Percentiles rank a stretch among this genome's conserved stretches.
Evolutionary conservation across 2,113 vertebrate species (phyloP).

Genomic region (Isichthys henryi): DNA sequence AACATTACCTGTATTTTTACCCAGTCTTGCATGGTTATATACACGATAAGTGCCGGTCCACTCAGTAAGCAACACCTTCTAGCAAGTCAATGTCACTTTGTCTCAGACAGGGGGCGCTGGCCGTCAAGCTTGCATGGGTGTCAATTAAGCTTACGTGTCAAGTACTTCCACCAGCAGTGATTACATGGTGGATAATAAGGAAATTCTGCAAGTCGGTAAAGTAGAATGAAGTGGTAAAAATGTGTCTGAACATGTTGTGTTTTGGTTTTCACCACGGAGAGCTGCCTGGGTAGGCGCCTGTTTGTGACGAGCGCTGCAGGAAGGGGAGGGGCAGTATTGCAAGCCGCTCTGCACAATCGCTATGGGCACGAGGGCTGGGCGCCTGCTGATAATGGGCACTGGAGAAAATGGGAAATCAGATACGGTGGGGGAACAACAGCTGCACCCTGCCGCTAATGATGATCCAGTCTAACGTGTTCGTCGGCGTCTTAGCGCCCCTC

Average conservation of each 20-base stretch:
- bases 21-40: not conserved
- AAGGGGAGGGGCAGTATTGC: not conserved
- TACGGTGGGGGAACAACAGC: not conserved
- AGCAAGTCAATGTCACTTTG: not conserved
- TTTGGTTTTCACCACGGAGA: not conserved
- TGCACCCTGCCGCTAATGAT: not conserved
- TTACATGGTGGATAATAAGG: not conserved
- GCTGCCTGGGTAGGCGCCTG: not conserved
- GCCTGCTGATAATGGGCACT: not conserved
- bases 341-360: not conserved
- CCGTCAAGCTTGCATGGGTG: not conserved
- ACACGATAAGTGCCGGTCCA: not conserved
- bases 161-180: not conserved
- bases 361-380: not conserved
- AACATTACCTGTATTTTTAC: not conserved
- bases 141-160: not conserved
- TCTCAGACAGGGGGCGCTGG: not conserved
- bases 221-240: not conserved
- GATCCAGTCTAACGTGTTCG: not conserved
- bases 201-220: not conserved
- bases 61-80: not conserved
- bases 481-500: not conserved
- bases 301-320: not conserved
- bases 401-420: not conserved
- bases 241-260: not conserved